Evolutionary conservation across 2,797 vertebrate genomes (phyloP).

Genomic region (Hippoglossus hippoglossus): DNA sequence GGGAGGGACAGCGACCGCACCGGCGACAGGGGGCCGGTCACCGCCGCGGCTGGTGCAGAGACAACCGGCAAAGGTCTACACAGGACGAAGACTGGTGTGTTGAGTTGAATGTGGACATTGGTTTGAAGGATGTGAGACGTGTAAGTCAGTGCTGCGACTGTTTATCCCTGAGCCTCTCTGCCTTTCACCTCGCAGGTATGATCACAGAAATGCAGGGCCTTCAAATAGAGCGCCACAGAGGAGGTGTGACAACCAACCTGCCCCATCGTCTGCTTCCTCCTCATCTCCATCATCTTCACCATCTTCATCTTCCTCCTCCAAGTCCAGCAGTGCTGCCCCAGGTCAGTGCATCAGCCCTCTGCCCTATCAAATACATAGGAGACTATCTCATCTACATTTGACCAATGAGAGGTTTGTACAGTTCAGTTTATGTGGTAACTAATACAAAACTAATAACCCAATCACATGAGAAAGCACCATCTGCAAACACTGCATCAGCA

Average conservation of each 20-base stretch:
- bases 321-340: conserved; percentile 77
- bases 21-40: conserved; percentile 56
- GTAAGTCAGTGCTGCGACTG: neutral
- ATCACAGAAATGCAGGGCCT: conserved; percentile 49
- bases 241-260: conserved; percentile 45
- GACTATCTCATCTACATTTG: neutral
- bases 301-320: conserved; percentile 57
- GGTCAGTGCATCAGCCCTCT: conserved; percentile 78
- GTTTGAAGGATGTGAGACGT: neutral
- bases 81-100: conserved; percentile 68
- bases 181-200: conserved; percentile 50
- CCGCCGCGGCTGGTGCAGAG: conserved; percentile 64
- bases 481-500: no score
- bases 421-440: neutral
- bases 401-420: neutral
- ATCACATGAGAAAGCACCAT: neutral
- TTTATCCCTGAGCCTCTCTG: neutral
- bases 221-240: conserved; percentile 57
- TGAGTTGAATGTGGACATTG: rapidly evolving
- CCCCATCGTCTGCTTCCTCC: conserved; percentile 5
- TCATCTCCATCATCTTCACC: conserved; percentile 34
- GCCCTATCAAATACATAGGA: no score
- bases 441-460: neutral
- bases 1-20: conserved; percentile 63
- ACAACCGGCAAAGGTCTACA: conserved; percentile 45